Percentiles rank a stretch among this genome's conserved stretches.
phyloP scores from a whole-genome alignment of 2,797 vertebrate genomes.

The Triplophysa yarkandensis region DNA sequence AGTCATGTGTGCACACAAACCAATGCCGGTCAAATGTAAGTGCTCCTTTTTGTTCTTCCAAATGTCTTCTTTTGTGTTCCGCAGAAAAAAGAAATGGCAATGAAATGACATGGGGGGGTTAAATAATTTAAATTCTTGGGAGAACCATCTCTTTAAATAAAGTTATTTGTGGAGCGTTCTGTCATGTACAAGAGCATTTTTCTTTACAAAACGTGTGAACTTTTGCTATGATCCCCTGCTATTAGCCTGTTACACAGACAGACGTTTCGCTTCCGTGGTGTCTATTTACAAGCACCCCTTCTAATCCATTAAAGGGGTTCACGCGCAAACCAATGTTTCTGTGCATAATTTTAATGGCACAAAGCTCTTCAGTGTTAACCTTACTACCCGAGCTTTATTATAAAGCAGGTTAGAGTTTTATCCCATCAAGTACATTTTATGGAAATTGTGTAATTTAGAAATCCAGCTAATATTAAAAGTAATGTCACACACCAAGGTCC shows the following conservation, averaged over 20 bases:
- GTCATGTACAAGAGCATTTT: background rate
- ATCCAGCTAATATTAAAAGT: constrained; percentile 45
- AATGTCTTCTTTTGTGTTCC: too few relatives aligned
- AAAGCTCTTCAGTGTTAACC: constrained; percentile 78
- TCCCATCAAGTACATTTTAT: constrained; percentile 56
- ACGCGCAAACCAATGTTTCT: constrained; percentile 67
- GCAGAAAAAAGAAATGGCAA: too few relatives aligned
- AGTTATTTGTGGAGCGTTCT: background rate
- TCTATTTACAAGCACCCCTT: constrained; percentile 69
- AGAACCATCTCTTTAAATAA: too few relatives aligned
- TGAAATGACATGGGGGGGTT: too few relatives aligned
- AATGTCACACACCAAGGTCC: constrained; percentile 43
- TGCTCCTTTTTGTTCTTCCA: too few relatives aligned
- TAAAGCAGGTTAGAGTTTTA: constrained; percentile 63
- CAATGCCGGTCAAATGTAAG: too few relatives aligned
- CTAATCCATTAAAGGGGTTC: constrained; percentile 76
- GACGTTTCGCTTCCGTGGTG: constrained; percentile 66
- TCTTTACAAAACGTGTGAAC: constrained; percentile 18
- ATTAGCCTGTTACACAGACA: constrained; percentile 29
- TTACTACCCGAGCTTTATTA: constrained; percentile 73
- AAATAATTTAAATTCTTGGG: too few relatives aligned
- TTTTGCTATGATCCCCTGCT: constrained; percentile 29
- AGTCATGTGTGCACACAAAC: too few relatives aligned
- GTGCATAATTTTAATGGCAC: constrained; percentile 75
- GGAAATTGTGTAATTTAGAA: constrained; percentile 55